phyloP scores from a whole-genome alignment of 2,888 invertebrate genomes.

The Podotricha telesiphe region DNA sequence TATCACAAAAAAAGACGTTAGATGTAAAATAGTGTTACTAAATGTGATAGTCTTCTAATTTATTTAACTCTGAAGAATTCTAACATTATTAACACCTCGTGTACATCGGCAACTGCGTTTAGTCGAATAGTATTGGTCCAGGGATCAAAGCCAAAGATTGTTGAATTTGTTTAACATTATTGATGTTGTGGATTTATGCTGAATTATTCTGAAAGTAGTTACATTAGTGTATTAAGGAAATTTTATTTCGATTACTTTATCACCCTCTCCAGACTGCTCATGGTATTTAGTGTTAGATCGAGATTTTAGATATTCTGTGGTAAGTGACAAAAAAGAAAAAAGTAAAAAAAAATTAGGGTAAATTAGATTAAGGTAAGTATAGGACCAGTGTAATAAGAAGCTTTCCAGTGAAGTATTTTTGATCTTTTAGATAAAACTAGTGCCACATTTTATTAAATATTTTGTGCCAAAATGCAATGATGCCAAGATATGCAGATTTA shows the following conservation, averaged over 20 bases:
- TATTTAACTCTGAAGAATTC: constrained; percentile 79
- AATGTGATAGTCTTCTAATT: constrained; percentile 83
- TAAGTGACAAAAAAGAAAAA: constrained; percentile 69
- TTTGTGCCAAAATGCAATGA: constrained; percentile 67
- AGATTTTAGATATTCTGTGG: constrained; percentile 73
- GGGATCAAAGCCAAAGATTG: constrained; percentile 94
- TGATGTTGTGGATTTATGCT: constrained; percentile 81
- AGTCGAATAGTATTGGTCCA: constrained; percentile 87
- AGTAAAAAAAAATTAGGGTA: constrained; percentile 72
- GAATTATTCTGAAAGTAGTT: constrained; percentile 81
- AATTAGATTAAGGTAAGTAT: constrained; percentile 71
- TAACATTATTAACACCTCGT: constrained; percentile 68
- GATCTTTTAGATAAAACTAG: constrained; percentile 56
- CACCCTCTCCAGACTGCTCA: constrained; percentile 82
- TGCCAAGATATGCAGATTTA: constrained; percentile 39
- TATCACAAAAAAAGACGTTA: constrained; percentile 78
- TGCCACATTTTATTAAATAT: constrained; percentile 65
- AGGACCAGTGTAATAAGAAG: constrained; percentile 71
- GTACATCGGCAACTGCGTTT: constrained; percentile 70
- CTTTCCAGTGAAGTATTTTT: constrained; percentile 64
- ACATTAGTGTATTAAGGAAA: constrained; percentile 70
- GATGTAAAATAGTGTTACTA: constrained; percentile 80
- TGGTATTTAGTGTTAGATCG: constrained; percentile 76
- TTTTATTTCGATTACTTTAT: constrained; percentile 74
- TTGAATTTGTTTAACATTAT: constrained; percentile 85